These are phyloP conservation scores for Eubucco bourcierii DNA, from an alignment of 2,113 vertebrate genomes.

Conservation along the genomic window DNA sequence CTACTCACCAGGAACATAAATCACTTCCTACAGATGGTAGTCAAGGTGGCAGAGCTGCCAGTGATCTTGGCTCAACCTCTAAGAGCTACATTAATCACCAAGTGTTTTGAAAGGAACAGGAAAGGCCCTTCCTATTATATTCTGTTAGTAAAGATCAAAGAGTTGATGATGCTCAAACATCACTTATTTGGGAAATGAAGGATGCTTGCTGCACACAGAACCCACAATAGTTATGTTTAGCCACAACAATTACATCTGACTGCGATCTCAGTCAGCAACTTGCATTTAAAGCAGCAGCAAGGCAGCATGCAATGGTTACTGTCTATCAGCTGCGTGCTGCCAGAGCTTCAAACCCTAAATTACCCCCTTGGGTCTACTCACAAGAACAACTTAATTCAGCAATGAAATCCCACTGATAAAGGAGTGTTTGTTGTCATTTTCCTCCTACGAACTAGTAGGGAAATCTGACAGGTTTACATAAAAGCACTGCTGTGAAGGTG, in stretches of 20 bases:
- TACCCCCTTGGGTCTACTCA: not conserved
- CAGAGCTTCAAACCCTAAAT: not conserved
- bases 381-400: not conserved
- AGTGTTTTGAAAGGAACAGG: not conserved
- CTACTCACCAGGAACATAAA: not conserved
- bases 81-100: not conserved
- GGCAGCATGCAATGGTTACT: not conserved
- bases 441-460: not conserved
- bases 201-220: not conserved
- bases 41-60: not conserved
- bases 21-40: not conserved
- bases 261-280: not conserved
- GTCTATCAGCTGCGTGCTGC: not conserved
- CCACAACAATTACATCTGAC: not conserved
- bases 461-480: not conserved
- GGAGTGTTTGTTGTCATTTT: not conserved
- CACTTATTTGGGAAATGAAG: not conserved
- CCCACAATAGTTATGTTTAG: not conserved
- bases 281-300: not conserved
- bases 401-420: not conserved
- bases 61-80: not conserved
- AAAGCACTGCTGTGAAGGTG: not conserved
- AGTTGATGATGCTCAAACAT: not conserved
- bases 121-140: not conserved
- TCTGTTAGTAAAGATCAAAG: conserved; percentile 7